A percentile compares a stretch with the other conserved stretches of the same genome.
phyloP scores from a whole-genome alignment of 2,888 invertebrate genomes.

The Sepioteuthis lessoniana region DNA sequence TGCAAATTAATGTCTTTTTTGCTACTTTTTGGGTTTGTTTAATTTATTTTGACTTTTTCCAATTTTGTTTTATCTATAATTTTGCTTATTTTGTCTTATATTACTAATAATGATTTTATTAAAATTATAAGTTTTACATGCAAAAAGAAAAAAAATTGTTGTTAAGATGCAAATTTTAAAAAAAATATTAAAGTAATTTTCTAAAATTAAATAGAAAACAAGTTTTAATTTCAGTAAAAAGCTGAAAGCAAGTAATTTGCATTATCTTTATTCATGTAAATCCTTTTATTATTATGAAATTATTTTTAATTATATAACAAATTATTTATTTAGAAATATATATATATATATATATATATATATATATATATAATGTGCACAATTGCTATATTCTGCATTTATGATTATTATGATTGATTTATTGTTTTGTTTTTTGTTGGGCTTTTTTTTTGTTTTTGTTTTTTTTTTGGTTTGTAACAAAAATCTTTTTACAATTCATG shows the following conservation, averaged over 20 bases:
- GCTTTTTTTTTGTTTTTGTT: too few species aligned
- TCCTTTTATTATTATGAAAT: background rate
- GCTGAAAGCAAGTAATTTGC: background rate
- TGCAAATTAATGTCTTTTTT: too few species aligned
- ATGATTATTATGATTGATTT: background rate
- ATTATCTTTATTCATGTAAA: background rate
- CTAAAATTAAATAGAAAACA: too few species aligned
- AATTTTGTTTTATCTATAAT: background rate
- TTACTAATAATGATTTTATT: background rate
- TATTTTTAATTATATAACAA: background rate
- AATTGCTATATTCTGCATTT: background rate
- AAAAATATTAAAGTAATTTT: too few species aligned
- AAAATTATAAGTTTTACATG: background rate
- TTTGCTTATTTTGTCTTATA: background rate
- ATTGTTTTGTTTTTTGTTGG: background rate
- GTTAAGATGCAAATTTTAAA: too few species aligned
- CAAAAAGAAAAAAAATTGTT: background rate
- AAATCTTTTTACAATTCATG: background rate
- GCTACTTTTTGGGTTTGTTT: background rate
- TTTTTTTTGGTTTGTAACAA: background rate
- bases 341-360: slow-evolving; percentile 40
- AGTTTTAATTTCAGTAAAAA: too few species aligned
- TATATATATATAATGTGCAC: slow-evolving; percentile 24
- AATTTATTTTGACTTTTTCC: background rate
- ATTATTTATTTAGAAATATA: background rate